Evolutionary conservation across 1,140 invertebrate genomes (phyloP).

Genomic region (Cephus cinctus): DNA sequence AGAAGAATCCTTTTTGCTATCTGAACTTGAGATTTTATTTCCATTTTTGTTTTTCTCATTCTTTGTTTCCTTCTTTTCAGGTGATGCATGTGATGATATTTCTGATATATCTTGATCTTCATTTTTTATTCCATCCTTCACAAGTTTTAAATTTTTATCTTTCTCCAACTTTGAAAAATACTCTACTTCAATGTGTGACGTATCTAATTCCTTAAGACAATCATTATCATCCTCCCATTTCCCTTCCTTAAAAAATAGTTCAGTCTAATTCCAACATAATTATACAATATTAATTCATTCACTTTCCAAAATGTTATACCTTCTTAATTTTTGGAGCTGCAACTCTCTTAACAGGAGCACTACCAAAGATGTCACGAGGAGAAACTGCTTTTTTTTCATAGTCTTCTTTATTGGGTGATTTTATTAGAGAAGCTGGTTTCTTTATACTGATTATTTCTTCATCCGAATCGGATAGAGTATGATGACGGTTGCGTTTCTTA

Average conservation of each 20-base stretch:
- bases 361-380: slow-evolving; percentile 46
- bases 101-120: slow-evolving; percentile 13
- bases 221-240: slow-evolving; percentile 67
- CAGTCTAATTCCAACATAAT: slow-evolving; percentile 19
- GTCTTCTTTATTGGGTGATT: slow-evolving; percentile 24
- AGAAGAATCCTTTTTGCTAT: too few relatives aligned
- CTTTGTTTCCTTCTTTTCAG: slow-evolving; percentile 33
- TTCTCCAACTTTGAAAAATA: slow-evolving; percentile 19
- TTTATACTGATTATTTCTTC: slow-evolving; percentile 28
- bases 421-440: slow-evolving; percentile 24
- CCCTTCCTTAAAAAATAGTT: slow-evolving; percentile 50
- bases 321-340: slow-evolving; percentile 29
- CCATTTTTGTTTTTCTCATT: slow-evolving; percentile 30
- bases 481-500: slow-evolving; percentile 27
- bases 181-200: slow-evolving; percentile 24
- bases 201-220: slow-evolving; percentile 67
- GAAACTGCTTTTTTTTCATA: slow-evolving; percentile 25
- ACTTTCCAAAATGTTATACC: slow-evolving; percentile 13
- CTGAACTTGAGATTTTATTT: slow-evolving; percentile 19
- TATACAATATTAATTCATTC: slow-evolving; percentile 2
- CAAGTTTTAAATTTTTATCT: too few relatives aligned
- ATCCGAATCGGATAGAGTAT: slow-evolving; percentile 46
- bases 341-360: slow-evolving; percentile 42
- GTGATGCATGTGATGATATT: slow-evolving; percentile 25
- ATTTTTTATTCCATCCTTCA: slow-evolving; percentile 21